Evolutionary conservation across 2,113 vertebrate genomes (phyloP), one percentile per base, ranked within the genome.

Genomic region (Probosciger aterrimus): DNA sequence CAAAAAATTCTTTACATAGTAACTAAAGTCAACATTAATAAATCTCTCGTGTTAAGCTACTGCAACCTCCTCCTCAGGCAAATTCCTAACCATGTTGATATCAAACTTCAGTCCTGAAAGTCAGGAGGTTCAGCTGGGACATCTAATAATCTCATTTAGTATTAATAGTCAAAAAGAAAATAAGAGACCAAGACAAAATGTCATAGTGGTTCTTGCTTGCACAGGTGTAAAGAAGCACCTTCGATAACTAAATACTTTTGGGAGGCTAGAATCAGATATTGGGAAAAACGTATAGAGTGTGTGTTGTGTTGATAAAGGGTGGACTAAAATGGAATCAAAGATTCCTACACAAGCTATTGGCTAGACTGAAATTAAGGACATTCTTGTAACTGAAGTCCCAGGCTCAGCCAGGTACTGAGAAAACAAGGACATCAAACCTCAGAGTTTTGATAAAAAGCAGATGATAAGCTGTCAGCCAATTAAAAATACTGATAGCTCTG

Each of bases 51-150:
- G 23, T 94, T 90, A 90, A 95, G 76, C 88, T 95, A 88, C 77
- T 93, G 86, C 65, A 95, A 62, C 73, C 77, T 90, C 39, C 80
- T 86, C 73, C 80, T 92, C 73, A 82, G 80, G 86, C 55, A 93
- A 95, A 97, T 95, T 95, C 95, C 90, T 94, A 88, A 92, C 55
- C 86, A 86, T 92, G 83, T 69, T 90, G 57, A 93, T 84, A 92
- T 78, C 57, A 76, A 69, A 69, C 62, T 71, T 74, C 9, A 37
- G 47, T 81, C 39, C 77, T 88, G 57, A 86, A 93, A 95, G 69
- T 71, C 79, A 86, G 69, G 35, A 90, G 57, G 82, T 79, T 95
- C 82, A 88, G 41, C 55, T 70, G 71, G 31, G 33, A 62, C 31
- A 82, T 78, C 41, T 86, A 81, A 77, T 83, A 37, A 82, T 69